Evolutionary conservation across 2,888 invertebrate genomes (phyloP).

Genomic region (Hirtodrosophila histrioides): DNA sequence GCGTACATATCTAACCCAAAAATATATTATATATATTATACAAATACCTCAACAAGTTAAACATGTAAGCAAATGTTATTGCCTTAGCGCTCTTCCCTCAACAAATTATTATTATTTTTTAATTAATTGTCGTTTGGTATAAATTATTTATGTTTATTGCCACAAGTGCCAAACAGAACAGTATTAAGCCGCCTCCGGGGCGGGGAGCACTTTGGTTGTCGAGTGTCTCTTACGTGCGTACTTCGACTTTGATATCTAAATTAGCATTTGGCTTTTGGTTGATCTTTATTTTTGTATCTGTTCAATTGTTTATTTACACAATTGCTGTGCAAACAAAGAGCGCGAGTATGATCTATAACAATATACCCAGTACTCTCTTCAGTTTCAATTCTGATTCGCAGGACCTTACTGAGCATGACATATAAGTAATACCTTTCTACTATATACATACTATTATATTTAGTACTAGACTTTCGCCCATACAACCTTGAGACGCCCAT

Average conservation of each 20-base stretch:
- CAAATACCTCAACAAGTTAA: slow-evolving; percentile 51
- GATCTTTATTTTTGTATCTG: slow-evolving; percentile 22
- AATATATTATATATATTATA: slow-evolving; percentile 6
- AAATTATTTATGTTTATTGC: slow-evolving; percentile 51
- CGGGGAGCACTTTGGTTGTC: slow-evolving; percentile 6
- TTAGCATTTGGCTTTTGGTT: slow-evolving; percentile 57
- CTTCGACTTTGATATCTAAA: slow-evolving; percentile 56
- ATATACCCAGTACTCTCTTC: slow-evolving; percentile 1
- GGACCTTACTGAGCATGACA: too few species aligned
- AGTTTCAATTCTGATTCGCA: too few species aligned
- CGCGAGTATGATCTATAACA: background rate
- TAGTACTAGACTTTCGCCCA: too few species aligned
- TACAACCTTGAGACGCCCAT: too few species aligned
- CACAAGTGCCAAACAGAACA: slow-evolving; percentile 16
- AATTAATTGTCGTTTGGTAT: slow-evolving; percentile 43
- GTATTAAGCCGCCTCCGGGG: slow-evolving; percentile 7
- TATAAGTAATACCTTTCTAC: too few species aligned
- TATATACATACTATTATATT: too few species aligned
- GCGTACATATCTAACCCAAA: background rate
- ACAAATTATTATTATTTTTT: slow-evolving; percentile 55
- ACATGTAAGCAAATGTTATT: slow-evolving; percentile 59
- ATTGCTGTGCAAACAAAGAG: slow-evolving; percentile 13
- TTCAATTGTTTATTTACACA: slow-evolving; percentile 43
- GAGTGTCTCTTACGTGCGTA: slow-evolving; percentile 8
- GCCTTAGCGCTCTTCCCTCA: slow-evolving; percentile 8